Percentiles rank a stretch among this genome's conserved stretches.
These are phyloP conservation scores for Sinotaia quadrata DNA, from an alignment of 2,888 invertebrate genomes.

Conservation along the genomic window DNA sequence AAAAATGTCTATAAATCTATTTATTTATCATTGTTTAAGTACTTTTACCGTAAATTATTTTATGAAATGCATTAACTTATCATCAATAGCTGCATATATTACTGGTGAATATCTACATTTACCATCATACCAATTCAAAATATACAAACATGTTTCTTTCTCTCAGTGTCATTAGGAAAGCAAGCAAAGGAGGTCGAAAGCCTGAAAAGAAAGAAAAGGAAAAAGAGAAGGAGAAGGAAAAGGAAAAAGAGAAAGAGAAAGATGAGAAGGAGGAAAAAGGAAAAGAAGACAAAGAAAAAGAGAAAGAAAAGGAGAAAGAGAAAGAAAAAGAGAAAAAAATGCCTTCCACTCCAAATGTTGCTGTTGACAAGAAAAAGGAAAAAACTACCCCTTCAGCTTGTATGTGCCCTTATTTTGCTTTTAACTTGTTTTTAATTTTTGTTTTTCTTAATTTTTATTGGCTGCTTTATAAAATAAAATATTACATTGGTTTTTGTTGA, in stretches of 20 bases:
- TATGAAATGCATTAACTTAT: too few relatives aligned
- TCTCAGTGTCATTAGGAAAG: slow-evolving; percentile 17
- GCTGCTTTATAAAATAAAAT: too few relatives aligned
- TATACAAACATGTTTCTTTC: too few relatives aligned
- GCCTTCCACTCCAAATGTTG: neutral
- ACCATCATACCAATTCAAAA: too few relatives aligned
- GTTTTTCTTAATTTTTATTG: neutral
- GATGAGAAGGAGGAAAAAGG: slow-evolving; percentile 41
- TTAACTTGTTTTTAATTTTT: neutral
- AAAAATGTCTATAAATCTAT: too few relatives aligned
- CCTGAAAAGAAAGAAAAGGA: slow-evolving; percentile 23
- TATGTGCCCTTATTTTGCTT: neutral
- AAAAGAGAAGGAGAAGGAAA: slow-evolving; percentile 20
- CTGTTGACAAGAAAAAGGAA: slow-evolving; percentile 14
- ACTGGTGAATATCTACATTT: too few relatives aligned
- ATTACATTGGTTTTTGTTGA: neutral
- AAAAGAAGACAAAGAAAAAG: slow-evolving; percentile 43
- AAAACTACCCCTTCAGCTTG: neutral
- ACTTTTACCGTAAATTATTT: too few relatives aligned
- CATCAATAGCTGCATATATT: too few relatives aligned
- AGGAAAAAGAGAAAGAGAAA: slow-evolving; percentile 40
- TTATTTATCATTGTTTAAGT: too few relatives aligned
- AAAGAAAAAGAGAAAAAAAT: slow-evolving; percentile 30
- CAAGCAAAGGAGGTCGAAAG: slow-evolving; percentile 22
- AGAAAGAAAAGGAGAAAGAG: slow-evolving; percentile 33